Evolutionary conservation across 1,140 invertebrate species (phyloP).

Genomic region (Armadillidium nasatum): DNA sequence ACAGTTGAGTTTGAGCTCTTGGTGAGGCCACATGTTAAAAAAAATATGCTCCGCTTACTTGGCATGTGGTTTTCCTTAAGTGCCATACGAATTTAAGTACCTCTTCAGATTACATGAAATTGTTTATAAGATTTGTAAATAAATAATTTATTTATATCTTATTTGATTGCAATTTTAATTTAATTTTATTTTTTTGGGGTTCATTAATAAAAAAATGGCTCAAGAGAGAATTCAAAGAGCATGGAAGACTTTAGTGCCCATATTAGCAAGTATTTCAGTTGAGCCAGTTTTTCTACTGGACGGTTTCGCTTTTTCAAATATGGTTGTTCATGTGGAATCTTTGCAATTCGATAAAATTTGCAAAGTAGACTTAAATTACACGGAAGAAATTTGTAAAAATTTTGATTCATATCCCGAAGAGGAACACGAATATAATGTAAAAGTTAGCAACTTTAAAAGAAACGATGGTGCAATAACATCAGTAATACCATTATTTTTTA

Average conservation of each 20-base stretch:
- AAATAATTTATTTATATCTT: neutral
- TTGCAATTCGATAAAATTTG: constrained; percentile 78
- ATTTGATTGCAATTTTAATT: neutral
- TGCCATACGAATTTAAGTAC: too few relatives aligned
- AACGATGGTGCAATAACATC: constrained; percentile 44
- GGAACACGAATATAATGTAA: constrained; percentile 66
- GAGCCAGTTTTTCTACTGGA: constrained; percentile 43
- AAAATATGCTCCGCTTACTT: too few relatives aligned
- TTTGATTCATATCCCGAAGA: constrained; percentile 67
- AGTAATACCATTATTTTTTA: constrained; percentile 42
- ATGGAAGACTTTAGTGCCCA: constrained; percentile 17
- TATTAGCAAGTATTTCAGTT: constrained; percentile 32
- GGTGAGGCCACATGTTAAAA: too few relatives aligned
- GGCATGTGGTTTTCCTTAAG: too few relatives aligned
- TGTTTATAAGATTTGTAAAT: neutral
- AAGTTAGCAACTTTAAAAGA: constrained; percentile 61
- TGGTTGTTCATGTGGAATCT: constrained; percentile 50
- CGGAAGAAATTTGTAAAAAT: constrained; percentile 65
- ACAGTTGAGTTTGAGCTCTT: too few relatives aligned
- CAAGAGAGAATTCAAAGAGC: neutral
- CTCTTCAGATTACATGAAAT: too few relatives aligned
- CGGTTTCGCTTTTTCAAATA: constrained; percentile 42
- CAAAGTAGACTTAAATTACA: constrained; percentile 67
- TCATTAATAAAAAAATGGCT: neutral
- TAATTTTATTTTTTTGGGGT: neutral